Evolutionary conservation across 1,140 invertebrate genomes (phyloP), one percentile per base, ranked within the genome.

Genomic region (Zeugodacus cucurbitae): DNA sequence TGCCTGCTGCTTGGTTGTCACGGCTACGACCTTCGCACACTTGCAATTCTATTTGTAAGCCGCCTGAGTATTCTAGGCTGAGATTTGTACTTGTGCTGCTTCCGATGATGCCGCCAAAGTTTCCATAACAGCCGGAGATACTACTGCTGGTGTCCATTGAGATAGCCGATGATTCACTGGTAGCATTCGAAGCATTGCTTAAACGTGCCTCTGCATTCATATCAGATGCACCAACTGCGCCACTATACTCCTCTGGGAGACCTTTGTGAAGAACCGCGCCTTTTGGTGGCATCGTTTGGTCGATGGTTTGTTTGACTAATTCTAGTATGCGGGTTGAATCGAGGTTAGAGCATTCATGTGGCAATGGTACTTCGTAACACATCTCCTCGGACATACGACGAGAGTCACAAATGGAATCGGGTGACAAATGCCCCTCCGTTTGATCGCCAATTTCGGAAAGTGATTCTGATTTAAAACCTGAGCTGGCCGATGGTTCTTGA

Each of bases 1-100:
- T 98, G 44, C 91, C 90, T 5, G 92, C 90, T 11, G 89, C 90
- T 67, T 93, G 92, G 70, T 96, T 95, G 91, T 97, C 96, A 89
- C 95, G 95, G 82, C 94, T 95, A 89, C 96, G 96, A 41, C 96
- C 96, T 90, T 97, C 96, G 91, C 96, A 97, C 1, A 98, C 96
- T 90, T 97, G 96, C 89, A 98, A 92, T 92, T 98, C 97, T 78
- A 98, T 98, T 93, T 98, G 97, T 89, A 98, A 96, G 5, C 97
- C 97, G 5, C 96, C 96, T 0, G 97, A 97, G 92, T 97, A 97
- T 93, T 97, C 96, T 86, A 98, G 93, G 89, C 95, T 96, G 3
- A 96, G 91, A 90, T 95, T 95, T 6, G 95, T 94, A 3, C 94
- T 94, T 3, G 92, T 88, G 0, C 91, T 89, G 6, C 6, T 14